phyloP scores from a whole-genome alignment of 2,113 vertebrate genomes.

The Tetraodon nigroviridis region DNA sequence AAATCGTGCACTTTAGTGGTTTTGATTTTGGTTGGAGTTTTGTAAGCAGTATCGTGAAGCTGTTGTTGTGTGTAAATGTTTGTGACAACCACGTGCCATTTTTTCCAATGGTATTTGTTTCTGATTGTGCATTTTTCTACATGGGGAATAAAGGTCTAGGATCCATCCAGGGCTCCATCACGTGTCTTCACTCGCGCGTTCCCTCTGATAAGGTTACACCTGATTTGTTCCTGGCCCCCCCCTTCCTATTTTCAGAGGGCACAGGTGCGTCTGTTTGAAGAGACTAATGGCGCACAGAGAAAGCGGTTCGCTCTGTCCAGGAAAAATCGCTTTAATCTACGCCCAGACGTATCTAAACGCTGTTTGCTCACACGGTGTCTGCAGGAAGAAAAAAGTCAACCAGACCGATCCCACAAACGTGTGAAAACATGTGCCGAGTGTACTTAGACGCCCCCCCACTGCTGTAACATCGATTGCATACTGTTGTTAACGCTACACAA shows the following conservation, averaged over 20 bases:
- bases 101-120: slow-evolving; percentile 66
- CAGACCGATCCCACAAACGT: slow-evolving; percentile 8
- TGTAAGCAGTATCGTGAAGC: slow-evolving; percentile 86
- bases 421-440: slow-evolving; percentile 20
- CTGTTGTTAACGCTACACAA: no score
- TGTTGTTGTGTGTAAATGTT: slow-evolving; percentile 64
- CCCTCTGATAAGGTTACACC: background rate
- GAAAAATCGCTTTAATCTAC: slow-evolving; percentile 42
- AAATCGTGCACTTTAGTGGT: slow-evolving; percentile 87
- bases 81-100: slow-evolving; percentile 59
- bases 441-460: slow-evolving; percentile 4
- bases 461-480: background rate
- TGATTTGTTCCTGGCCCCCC: background rate
- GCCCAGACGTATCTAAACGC: slow-evolving; percentile 21
- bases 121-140: slow-evolving; percentile 73
- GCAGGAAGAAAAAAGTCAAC: background rate
- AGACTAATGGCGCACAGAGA: slow-evolving; percentile 43
- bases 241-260: background rate
- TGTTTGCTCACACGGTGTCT: slow-evolving; percentile 18
- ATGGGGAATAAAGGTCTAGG: slow-evolving; percentile 56
- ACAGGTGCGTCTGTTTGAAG: slow-evolving; percentile 47
- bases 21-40: slow-evolving; percentile 41
- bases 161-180: slow-evolving; percentile 14
- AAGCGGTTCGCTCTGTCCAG: slow-evolving; percentile 11
- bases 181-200: slow-evolving; percentile 18